A percentile compares a stretch with the other conserved stretches of the same genome.
phyloP scores from a whole-genome alignment of 2,888 invertebrate genomes.

The Ceriagrion tenellum region DNA sequence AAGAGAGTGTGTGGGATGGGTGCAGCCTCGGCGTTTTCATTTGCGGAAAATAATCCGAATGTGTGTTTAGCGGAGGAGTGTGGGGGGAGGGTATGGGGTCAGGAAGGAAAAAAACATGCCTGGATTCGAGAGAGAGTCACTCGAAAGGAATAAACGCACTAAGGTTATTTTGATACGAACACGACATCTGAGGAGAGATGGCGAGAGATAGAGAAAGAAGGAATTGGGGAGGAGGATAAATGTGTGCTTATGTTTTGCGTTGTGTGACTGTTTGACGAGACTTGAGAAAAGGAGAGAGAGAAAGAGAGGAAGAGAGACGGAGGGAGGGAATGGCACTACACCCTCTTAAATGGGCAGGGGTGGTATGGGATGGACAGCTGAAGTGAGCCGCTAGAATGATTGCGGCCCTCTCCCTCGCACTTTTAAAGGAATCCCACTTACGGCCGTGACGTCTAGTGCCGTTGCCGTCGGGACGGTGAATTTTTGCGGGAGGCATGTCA shows the following conservation, averaged over 20 bases:
- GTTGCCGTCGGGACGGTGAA: background rate
- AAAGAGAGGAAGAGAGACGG: background rate
- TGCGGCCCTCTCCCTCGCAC: background rate
- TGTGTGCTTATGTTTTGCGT: background rate
- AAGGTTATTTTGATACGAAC: slow-evolving; percentile 58
- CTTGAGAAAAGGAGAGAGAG: background rate
- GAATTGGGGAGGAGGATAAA: background rate
- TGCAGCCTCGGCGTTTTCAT: background rate
- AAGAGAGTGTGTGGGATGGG: background rate
- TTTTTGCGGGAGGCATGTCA: background rate
- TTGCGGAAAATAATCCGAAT: background rate
- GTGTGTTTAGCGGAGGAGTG: background rate
- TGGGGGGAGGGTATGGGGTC: background rate
- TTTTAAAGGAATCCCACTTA: slow-evolving; percentile 36
- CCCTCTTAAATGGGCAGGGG: background rate
- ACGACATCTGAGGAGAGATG: slow-evolving; percentile 42
- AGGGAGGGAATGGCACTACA: background rate
- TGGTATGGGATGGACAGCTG: background rate
- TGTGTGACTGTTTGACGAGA: background rate
- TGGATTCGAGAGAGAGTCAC: background rate
- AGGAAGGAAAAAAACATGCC: background rate
- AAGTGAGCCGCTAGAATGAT: slow-evolving; percentile 53
- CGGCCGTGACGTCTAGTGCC: background rate
- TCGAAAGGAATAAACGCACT: slow-evolving; percentile 33
- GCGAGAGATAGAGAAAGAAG: background rate